Evolutionary conservation across 1,140 invertebrate species (phyloP), one percentile per base, ranked within the genome.

Genomic region (Ips nitidus): DNA sequence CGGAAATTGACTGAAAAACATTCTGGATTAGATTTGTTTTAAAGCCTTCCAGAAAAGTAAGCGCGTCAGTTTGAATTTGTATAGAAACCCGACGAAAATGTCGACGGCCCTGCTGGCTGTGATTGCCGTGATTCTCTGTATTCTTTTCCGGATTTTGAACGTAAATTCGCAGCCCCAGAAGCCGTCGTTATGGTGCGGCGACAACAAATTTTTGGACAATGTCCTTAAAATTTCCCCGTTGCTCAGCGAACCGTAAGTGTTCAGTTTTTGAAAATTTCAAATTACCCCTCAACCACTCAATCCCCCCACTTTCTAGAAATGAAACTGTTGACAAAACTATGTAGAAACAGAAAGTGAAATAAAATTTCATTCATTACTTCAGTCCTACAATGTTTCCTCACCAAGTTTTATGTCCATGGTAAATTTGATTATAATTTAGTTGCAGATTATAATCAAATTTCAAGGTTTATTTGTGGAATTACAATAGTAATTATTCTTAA

Each of bases 131-230:
- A 89, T 93, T 72, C 80, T 93, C 59, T 91, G 90, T 80, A 86
- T 92, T 71, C 83, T 94, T 62, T 91, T 93, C 78, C 85, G 91
- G 78, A 89, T 94, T 76, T 82, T 94, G 50, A 93, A 94, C 80
- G 89, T 94, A 55, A 90, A 91, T 78, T 92, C 90, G 75, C 86
- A 90, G 75, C 86, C 92, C 1, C 84, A 89, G 66, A 89, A 88
- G 79, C 92, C 92, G 36, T 81, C 85, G 58, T 84, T 94, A 40
- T 88, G 87, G 77, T 92, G 89, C 78, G 86, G 87, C 72, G 90
- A 93, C 81, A 83, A 86, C 69, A 85, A 85, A 63, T 93, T 94
- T 80, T 82, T 93, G 8, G 86, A 92, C 71, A 89, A 87, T 52
- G 84, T 94, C 36, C 82, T 91, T 61, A 90, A 91, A 76, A 87